Percentiles rank a stretch among this genome's conserved stretches.
These are phyloP conservation scores for Drosophila sechellia DNA, from an alignment of 1,140 invertebrate genomes.

Conservation along the genomic window DNA sequence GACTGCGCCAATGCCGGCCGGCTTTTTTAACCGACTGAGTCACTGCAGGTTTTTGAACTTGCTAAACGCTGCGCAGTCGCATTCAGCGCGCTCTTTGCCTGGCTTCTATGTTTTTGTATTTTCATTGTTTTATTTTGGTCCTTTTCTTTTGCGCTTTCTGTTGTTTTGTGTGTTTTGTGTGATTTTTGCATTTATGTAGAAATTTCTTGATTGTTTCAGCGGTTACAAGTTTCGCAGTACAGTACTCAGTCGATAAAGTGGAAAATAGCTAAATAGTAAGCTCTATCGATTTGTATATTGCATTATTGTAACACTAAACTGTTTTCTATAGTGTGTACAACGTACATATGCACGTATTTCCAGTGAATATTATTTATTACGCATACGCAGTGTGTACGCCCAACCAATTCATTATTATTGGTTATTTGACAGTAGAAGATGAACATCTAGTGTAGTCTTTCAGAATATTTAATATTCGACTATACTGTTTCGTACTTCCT, in stretches of 20 bases:
- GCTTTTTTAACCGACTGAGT: conserved; percentile 70
- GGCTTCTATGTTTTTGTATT: conserved; percentile 21
- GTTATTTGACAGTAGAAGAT: no score
- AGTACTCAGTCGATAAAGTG: conserved; percentile 6
- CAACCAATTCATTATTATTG: neutral
- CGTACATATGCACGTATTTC: no score
- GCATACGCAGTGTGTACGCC: neutral
- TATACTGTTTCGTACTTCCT: conserved; percentile 17
- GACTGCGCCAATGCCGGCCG: conserved; percentile 59
- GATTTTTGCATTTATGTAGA: conserved; percentile 27
- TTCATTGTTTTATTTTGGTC: conserved; percentile 32
- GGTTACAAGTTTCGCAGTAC: conserved; percentile 35
- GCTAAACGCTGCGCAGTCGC: conserved; percentile 58
- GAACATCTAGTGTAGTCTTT: no score
- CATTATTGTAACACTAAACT: no score
- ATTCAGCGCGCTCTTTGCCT: conserved; percentile 47
- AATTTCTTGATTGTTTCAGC: conserved; percentile 69
- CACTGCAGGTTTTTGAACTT: conserved; percentile 80
- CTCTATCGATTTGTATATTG: no score
- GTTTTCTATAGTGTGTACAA: no score
- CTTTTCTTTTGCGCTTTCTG: conserved; percentile 33
- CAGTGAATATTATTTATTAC: neutral
- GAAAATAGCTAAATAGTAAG: neutral
- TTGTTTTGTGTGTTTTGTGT: conserved; percentile 13
- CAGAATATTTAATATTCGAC: neutral